Conservation (phyloP, 2,113 vertebrate species). For the Brachyhypopomus gauderio region DNA sequence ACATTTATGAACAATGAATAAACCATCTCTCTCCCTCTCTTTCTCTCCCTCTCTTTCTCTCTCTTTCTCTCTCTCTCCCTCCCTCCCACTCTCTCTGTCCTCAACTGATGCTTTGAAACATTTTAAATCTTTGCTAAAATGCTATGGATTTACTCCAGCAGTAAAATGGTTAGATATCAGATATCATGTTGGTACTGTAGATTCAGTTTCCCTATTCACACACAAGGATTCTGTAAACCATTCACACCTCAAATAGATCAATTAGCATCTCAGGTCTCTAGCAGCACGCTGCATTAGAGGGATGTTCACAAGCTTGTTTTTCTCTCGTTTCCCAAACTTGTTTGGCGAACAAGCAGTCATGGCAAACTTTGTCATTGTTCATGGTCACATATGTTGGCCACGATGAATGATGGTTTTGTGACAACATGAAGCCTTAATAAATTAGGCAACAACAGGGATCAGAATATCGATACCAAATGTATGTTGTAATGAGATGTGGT, state of each 20-base stretch:
- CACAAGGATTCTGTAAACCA: background rate
- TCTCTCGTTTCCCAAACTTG: background rate
- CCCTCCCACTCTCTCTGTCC: background rate
- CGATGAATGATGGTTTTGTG: background rate
- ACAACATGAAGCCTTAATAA: background rate
- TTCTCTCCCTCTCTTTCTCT: background rate
- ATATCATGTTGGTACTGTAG: background rate
- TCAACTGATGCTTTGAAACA: background rate
- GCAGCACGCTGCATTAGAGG: background rate
- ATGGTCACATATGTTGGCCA: background rate
- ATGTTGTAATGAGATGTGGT: background rate
- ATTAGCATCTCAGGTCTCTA: constrained; percentile 1
- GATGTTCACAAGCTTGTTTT: background rate
- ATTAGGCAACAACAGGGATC: background rate
- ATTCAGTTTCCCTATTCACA: background rate
- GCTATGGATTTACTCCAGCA: constrained; percentile 14
- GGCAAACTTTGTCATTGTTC: background rate
- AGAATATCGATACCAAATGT: constrained; percentile 5
- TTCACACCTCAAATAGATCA: background rate
- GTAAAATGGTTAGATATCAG: constrained; percentile 14
- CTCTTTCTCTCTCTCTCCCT: background rate
- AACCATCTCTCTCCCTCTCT: background rate
- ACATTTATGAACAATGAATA: constrained; percentile 8
- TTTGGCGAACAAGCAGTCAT: background rate
- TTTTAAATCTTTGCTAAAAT: constrained; percentile 1